Base-by-base conservation (phyloP, 2,888 invertebrate species). In the Drosophila mayaguana region DNA sequence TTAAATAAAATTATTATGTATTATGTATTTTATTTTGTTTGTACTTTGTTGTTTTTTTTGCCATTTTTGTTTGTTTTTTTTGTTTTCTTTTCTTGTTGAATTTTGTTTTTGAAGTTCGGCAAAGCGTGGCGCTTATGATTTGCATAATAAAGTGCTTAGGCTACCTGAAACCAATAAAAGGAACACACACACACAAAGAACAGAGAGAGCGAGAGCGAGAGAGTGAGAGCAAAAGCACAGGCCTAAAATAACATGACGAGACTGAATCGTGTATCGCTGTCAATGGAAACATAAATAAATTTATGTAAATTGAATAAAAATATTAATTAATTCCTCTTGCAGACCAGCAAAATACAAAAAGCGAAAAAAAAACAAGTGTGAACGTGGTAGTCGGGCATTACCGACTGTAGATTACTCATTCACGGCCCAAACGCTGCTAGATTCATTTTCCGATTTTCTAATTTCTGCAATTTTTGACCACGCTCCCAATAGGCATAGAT, bases 101-200 rank as follows among this genome's bases (percentile, higher is more conserved):
- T 88, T 88, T 80, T 84, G 70, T 71, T 79, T 76, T 82, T 72
- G 65, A 75, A 83, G 87, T 81, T 77, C 77, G 83, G 43, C 72
- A 77, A 88, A 90, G 88, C 83, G 89, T 89, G 83, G 88, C 89
- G 89, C 81, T 74, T 81, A 68, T 75, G 81, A 86, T 84, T 84
- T 84, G 79, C 87, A 84, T 84, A 84, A 86, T 84, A 88, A 84
- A 88, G 89, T 84, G 87, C 83, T 88, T 86, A 86, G 87, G 87
- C 84, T 84, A 84, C 84, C 87, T 88, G 83, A 83, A 84, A 80
- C 73, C 75, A 83, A 73, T 82, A 80, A 76, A 64, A 75, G 62
- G 70, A 68, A 78, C 8, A 57, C 32, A 61, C 11, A 45, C 45
- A 36, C 4, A 36, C 51, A 7, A 18, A 40, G n/a, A 48, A 59